phyloP scores from a whole-genome alignment of 2,797 vertebrate genomes.

The Onychomys torridus region DNA sequence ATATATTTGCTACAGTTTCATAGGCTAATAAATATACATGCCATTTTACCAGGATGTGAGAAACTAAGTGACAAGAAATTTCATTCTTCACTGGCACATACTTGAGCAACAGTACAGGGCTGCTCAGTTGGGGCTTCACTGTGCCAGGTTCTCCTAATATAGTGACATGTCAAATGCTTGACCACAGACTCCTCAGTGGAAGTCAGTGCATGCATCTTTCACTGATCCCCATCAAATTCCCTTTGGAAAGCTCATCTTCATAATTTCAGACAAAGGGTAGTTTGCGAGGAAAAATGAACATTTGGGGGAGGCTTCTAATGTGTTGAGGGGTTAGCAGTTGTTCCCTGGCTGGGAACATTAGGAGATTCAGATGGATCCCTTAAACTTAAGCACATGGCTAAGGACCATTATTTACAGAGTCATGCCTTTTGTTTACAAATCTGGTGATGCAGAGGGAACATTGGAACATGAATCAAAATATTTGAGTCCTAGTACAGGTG shows the following conservation, averaged over 20 bases:
- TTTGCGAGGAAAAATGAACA: slow-evolving; percentile 55
- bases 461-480: background rate
- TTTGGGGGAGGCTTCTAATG: slow-evolving; percentile 46
- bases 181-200: background rate
- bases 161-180: background rate
- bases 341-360: slow-evolving; percentile 1
- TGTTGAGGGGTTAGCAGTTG: slow-evolving; percentile 39
- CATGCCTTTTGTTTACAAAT: slow-evolving; percentile 55
- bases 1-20: background rate
- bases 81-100: background rate
- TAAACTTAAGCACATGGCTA: slow-evolving; percentile 64
- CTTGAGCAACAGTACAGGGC: background rate
- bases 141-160: background rate
- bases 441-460: slow-evolving; percentile 1
- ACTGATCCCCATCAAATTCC: background rate
- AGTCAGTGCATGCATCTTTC: background rate
- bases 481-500: background rate
- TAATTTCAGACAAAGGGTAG: background rate
- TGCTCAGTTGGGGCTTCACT: background rate
- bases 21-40: background rate
- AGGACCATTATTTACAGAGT: slow-evolving; percentile 62
- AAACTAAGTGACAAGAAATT: background rate
- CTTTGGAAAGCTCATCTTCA: background rate
- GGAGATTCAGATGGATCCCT: slow-evolving; percentile 52
- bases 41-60: background rate